Conservation (phyloP, 2,888 invertebrate species). For the Perdita meconis region DNA sequence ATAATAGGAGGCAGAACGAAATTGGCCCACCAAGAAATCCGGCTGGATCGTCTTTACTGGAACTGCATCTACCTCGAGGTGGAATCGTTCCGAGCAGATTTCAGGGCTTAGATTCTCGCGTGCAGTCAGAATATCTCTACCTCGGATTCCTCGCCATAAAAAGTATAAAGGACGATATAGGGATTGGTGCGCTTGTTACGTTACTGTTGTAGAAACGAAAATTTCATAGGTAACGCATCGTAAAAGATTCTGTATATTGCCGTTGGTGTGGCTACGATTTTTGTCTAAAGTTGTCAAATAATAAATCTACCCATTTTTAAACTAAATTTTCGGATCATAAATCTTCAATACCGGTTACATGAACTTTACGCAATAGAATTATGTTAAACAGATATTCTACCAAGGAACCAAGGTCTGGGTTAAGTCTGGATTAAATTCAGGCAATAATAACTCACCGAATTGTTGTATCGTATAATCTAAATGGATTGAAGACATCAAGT, state of each 20-base stretch:
- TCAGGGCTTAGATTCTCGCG: conserved; percentile 23
- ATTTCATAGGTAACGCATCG: conserved; percentile 4
- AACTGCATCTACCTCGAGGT: conserved; percentile 19
- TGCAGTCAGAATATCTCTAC: conserved; percentile 33
- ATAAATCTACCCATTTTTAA: no score
- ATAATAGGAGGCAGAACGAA: conserved; percentile 58
- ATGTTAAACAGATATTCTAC: no score
- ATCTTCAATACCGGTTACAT: no score
- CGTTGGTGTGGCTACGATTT: no score
- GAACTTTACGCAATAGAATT: no score
- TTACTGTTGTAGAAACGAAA: not conserved
- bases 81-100: conserved; percentile 27
- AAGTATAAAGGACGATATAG: conserved; percentile 60
- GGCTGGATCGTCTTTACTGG: conserved; percentile 40
- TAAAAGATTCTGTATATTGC: conserved; percentile 33
- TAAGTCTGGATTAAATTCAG: no score
- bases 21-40: conserved; percentile 62
- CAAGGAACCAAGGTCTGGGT: no score
- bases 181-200: conserved; percentile 39
- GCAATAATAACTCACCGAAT: no score
- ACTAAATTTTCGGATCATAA: no score
- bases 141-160: conserved; percentile 15
- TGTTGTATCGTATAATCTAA: no score
- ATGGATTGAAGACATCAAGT: no score
- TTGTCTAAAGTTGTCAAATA: no score